Percentiles rank a stretch among this genome's conserved stretches.
phyloP scores from a whole-genome alignment of 2,888 invertebrate genomes.

The Mythimna pallens region DNA sequence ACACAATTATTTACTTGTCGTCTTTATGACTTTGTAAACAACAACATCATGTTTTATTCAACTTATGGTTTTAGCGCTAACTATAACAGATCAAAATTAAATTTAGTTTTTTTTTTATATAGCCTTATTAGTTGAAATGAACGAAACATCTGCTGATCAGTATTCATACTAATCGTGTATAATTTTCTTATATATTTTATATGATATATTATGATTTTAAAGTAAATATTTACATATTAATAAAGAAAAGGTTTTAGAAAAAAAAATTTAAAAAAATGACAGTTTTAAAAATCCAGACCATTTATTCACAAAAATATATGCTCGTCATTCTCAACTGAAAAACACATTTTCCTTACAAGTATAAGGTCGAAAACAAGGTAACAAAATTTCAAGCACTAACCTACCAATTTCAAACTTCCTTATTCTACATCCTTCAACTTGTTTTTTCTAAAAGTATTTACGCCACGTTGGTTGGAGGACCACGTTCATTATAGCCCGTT shows the following conservation, averaged over 20 bases:
- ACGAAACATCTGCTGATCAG: no score
- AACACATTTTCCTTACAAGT: conserved; percentile 9
- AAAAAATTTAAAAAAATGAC: neutral
- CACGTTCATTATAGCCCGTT: conserved; percentile 79
- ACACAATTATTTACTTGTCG: conserved; percentile 32
- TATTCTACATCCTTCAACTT: conserved; percentile 34
- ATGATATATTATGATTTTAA: no score
- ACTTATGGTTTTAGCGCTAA: neutral
- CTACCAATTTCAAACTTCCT: conserved; percentile 26
- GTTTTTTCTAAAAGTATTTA: conserved; percentile 59
- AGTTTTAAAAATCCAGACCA: neutral
- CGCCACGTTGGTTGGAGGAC: conserved; percentile 62
- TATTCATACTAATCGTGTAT: no score
- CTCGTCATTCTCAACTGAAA: conserved; percentile 10
- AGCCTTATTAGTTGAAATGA: no score
- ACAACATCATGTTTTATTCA: conserved; percentile 9
- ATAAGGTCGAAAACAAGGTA: conserved; percentile 25
- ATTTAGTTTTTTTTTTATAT: no score
- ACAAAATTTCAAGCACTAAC: conserved; percentile 38
- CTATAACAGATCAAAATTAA: no score
- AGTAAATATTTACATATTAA: no score
- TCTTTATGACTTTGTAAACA: neutral
- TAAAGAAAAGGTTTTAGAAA: no score
- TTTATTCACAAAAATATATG: neutral
- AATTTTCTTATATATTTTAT: no score